A percentile compares a stretch with the other conserved stretches of the same genome.
These are phyloP conservation scores for Aulostomus chinensis DNA, from an alignment of 2,797 vertebrate genomes.

Conservation along the genomic window DNA sequence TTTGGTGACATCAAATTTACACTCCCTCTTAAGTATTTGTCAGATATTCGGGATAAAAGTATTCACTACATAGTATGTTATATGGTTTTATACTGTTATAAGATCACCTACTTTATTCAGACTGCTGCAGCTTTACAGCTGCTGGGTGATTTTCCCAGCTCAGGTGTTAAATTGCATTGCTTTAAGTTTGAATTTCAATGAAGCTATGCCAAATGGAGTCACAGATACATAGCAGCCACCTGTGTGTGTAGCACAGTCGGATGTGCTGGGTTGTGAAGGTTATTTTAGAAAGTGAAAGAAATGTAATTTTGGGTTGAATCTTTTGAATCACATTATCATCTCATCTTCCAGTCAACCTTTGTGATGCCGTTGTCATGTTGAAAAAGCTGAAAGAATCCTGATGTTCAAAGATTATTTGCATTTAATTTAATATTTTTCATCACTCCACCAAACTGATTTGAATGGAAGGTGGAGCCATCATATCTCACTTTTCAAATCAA, in stretches of 20 bases:
- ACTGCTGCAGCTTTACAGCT: constrained; percentile 4
- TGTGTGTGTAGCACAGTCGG: constrained; percentile 47
- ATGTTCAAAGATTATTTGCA: too few species aligned
- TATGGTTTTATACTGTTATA: constrained; percentile 8
- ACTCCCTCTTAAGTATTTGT: too few species aligned
- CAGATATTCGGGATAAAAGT: constrained; percentile 1
- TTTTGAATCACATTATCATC: constrained; percentile 10
- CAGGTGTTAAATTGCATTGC: constrained; percentile 47
- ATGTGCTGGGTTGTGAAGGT: constrained; percentile 26
- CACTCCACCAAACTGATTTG: too few species aligned
- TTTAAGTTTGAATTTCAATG: constrained; percentile 48
- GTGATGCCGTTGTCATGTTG: constrained; percentile 11
- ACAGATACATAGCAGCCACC: constrained; percentile 35
- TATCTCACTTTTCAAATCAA: too few species aligned
- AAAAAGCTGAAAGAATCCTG: constrained; percentile 1
- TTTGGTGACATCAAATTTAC: too few species aligned
- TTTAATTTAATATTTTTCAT: too few species aligned
- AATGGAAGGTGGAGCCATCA: too few species aligned
- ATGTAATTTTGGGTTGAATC: constrained; percentile 13
- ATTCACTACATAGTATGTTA: background rate
- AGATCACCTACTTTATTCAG: constrained; percentile 19
- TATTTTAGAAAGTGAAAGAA: constrained; percentile 35
- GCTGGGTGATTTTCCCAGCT: constrained; percentile 13
- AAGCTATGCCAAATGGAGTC: constrained; percentile 30
- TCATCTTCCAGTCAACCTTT: constrained; percentile 11